phyloP scores from a whole-genome alignment of 2,888 invertebrate genomes.

The Eupithecia inturbata region DNA sequence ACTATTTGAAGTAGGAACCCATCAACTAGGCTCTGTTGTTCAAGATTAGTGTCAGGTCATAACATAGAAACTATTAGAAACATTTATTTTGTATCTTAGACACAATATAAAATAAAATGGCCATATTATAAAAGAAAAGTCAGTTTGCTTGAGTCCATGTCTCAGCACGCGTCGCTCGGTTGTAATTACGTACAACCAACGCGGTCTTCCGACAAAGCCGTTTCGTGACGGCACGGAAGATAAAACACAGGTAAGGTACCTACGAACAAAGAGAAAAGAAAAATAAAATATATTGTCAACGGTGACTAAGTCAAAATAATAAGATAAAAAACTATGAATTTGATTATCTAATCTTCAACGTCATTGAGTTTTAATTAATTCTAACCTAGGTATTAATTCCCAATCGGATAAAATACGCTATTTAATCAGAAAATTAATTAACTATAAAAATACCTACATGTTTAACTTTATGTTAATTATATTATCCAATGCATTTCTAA shows the following conservation, averaged over 20 bases:
- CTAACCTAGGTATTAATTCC: background rate
- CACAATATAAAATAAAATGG: background rate
- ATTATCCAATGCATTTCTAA: background rate
- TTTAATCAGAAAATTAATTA: conserved; percentile 1
- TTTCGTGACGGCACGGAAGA: background rate
- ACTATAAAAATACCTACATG: background rate
- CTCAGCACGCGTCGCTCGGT: background rate
- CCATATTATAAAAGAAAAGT: too few relatives aligned
- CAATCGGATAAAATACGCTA: background rate
- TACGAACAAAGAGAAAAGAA: background rate
- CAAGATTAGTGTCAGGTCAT: background rate
- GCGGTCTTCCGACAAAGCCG: background rate
- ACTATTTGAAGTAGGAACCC: background rate
- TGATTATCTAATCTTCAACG: background rate
- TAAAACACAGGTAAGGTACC: background rate
- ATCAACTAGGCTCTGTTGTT: background rate
- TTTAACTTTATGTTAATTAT: background rate
- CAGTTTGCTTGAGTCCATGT: background rate
- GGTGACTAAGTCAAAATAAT: background rate
- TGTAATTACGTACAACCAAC: background rate
- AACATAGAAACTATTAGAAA: background rate
- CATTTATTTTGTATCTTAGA: background rate
- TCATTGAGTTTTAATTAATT: background rate
- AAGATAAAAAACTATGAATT: background rate
- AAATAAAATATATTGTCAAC: background rate